Percentiles rank a stretch among this genome's conserved stretches.
Conservation (phyloP, 2,888 invertebrate genomes). For the Acleris laterana region DNA sequence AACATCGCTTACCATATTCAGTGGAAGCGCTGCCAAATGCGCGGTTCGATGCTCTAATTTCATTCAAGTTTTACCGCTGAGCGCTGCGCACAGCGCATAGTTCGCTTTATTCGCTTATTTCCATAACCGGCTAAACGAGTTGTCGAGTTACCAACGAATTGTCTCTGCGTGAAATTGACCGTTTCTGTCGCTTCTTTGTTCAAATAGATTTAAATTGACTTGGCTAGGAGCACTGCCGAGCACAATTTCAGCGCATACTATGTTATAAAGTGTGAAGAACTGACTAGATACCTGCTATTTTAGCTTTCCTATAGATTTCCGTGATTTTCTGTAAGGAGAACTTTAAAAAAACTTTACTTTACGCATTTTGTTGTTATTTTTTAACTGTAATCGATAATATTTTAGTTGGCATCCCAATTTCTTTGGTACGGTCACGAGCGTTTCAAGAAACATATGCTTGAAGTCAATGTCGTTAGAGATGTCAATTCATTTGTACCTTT, state of each 20-base stretch:
- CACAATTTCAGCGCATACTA: neutral
- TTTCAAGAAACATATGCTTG: too few relatives aligned
- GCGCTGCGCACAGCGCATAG: constrained; percentile 16
- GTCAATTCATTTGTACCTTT: too few relatives aligned
- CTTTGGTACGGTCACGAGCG: too few relatives aligned
- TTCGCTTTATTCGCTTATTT: constrained; percentile 15
- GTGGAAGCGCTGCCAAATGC: constrained; percentile 13
- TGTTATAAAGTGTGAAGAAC: too few relatives aligned
- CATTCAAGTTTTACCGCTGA: constrained; percentile 13
- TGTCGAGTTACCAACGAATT: constrained; percentile 13
- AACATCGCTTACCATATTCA: constrained; percentile 20
- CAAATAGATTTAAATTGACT: constrained; percentile 7
- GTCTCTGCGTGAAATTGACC: constrained; percentile 31
- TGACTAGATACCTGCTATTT: too few relatives aligned
- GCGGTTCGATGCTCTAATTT: constrained; percentile 8
- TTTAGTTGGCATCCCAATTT: too few relatives aligned
- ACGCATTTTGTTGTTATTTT: too few relatives aligned
- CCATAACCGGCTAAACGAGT: constrained; percentile 31
- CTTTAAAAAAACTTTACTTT: too few relatives aligned
- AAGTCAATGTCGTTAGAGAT: too few relatives aligned
- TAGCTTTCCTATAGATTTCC: too few relatives aligned
- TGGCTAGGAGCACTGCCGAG: neutral
- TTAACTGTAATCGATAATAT: too few relatives aligned
- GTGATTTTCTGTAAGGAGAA: too few relatives aligned
- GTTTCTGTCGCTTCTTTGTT: constrained; percentile 10